These are phyloP conservation scores for Menura novaehollandiae DNA, from an alignment of 2,113 vertebrate species.

Conservation along the genomic window DNA sequence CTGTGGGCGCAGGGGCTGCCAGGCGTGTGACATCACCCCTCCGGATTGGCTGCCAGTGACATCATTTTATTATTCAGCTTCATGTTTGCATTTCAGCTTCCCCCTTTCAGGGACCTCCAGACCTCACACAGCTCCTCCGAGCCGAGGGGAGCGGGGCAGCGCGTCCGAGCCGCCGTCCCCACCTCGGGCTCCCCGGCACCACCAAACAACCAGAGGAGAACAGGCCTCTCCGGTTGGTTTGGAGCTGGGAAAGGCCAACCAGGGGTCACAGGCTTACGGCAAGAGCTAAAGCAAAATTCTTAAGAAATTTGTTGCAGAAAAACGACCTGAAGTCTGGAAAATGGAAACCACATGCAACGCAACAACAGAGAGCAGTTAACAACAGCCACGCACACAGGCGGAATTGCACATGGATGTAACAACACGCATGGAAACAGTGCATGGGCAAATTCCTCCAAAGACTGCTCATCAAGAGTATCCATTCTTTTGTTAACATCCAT, in stretches of 20 bases:
- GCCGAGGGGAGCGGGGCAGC: not conserved
- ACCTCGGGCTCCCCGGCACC: not conserved
- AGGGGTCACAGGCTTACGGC: not conserved
- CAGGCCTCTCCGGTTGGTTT: accelerated
- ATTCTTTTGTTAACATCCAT: not conserved
- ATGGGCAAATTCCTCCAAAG: not conserved
- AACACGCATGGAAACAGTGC: not conserved
- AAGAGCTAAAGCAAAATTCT: not conserved
- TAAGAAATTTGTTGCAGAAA: not conserved
- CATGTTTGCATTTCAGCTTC: conserved; percentile 37
- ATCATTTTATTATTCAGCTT: conserved; percentile 71
- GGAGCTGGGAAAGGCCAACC: not conserved
- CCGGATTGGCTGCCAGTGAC: conserved; percentile 75
- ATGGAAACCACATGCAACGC: conserved; percentile 25
- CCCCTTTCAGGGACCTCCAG: conserved; percentile 57
- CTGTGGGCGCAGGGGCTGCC: not conserved
- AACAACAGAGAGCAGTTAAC: not conserved
- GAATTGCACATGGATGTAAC: not conserved
- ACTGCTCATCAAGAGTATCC: not conserved
- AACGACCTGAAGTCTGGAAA: conserved; percentile 21
- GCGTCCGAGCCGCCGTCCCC: not conserved
- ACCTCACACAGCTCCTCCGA: conserved; percentile 18
- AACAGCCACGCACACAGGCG: not conserved
- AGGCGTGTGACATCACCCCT: conserved; percentile 30
- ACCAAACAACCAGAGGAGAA: accelerated